These are phyloP conservation scores for Dendroctonus valens DNA, from an alignment of 1,140 invertebrate genomes.

Conservation along the genomic window DNA sequence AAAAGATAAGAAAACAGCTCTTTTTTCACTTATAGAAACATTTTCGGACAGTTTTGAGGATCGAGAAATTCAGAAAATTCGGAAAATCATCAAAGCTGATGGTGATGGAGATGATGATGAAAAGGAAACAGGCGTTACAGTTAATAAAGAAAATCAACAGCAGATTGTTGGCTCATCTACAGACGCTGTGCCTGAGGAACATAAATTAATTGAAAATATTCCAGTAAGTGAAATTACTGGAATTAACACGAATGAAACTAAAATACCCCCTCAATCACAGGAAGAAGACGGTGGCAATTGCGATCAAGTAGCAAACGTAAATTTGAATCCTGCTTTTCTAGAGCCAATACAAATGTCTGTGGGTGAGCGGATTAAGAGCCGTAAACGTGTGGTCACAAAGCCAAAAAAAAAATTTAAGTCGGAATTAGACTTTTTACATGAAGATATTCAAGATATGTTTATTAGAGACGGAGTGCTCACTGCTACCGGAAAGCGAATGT, in stretches of 20 bases:
- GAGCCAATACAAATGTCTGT: conserved; percentile 33
- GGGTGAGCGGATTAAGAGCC: conserved; percentile 43
- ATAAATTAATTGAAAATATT: too few species aligned
- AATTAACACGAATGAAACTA: not conserved
- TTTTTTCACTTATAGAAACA: conserved; percentile 39
- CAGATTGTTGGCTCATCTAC: too few species aligned
- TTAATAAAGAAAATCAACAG: not conserved
- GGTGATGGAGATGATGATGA: conserved; percentile 27
- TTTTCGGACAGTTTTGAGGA: conserved; percentile 39
- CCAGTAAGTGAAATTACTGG: not conserved
- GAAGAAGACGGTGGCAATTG: too few species aligned
- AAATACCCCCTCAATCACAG: not conserved
- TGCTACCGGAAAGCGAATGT: conserved; percentile 57
- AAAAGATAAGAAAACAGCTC: conserved; percentile 39
- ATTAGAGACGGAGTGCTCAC: conserved; percentile 61
- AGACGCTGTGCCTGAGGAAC: too few species aligned
- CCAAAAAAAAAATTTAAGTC: conserved; percentile 41
- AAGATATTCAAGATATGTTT: conserved; percentile 68
- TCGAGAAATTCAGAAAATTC: conserved; percentile 37
- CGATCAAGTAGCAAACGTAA: not conserved
- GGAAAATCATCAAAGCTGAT: conserved; percentile 38
- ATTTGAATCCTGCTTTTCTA: not conserved
- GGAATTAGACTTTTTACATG: conserved; percentile 62
- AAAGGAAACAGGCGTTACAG: conserved; percentile 5
- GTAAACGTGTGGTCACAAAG: conserved; percentile 26